Base-by-base conservation (phyloP, 2,888 invertebrate genomes). In the Netelia fuscicornis region DNA sequence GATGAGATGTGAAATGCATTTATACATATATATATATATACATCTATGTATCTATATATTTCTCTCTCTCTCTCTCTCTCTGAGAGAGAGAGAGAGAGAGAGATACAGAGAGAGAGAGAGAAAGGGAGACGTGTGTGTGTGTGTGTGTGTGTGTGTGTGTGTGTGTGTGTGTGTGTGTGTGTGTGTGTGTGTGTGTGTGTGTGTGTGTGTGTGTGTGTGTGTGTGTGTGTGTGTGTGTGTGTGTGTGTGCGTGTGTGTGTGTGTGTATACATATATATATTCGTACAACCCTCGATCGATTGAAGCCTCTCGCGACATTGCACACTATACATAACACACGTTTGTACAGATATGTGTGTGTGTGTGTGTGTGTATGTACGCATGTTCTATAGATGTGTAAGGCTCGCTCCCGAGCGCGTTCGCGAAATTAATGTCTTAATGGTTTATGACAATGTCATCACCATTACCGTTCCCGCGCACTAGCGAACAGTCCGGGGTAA, bases 381-480 rank as follows among this genome's bases (percentile, higher is more conserved):
- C 5, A 52, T 52, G 62, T 62, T 37, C n/a, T 25, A 48, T 37
- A 54, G 42, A 71, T 62, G 78, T 64, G 71, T 62, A 25, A 62
- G 60, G 20, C 64, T 54, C 65, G 65, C 83, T 71, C 70, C 75
- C 81, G 72, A 52, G 71, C 71, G 85, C 81, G 65, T 83, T 86
- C 85, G 86, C 83, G 84, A 87, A 86, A 87, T 87, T 87, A 87
- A 87, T 86, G 86, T 87, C 86, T 87, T 86, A 87, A 86, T 86
- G 86, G 86, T 86, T 87, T 87, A 86, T 86, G 86, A 86, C 86
- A 87, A 87, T 86, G 86, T 86, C 86, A 86, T 86, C 87, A 86
- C 82, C 86, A 86, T 86, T 86, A 85, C 67, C 84, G 86, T 83
- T 68, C 83, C 71, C 74, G 77, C 60, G 81, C 76, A 54, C 83